These are phyloP conservation scores for Hyposmocoma kahamanoa DNA, from an alignment of 1,140 invertebrate genomes.

Conservation along the genomic window DNA sequence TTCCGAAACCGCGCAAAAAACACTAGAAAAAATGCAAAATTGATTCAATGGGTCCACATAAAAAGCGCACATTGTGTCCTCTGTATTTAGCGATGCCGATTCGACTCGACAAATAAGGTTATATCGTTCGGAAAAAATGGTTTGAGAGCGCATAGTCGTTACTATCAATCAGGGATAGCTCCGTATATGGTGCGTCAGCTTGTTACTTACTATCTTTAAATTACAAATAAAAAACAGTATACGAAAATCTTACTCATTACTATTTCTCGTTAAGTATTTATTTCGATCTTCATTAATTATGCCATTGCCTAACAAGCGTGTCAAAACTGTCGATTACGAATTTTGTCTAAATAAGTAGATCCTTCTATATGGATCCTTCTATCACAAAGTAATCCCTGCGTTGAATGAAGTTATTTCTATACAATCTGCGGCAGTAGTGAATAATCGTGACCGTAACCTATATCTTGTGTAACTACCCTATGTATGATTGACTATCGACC, in stretches of 20 bases:
- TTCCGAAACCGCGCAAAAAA: slow-evolving; percentile 68
- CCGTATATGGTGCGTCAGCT: background rate
- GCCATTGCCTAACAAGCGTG: background rate
- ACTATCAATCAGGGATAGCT: slow-evolving; percentile 17
- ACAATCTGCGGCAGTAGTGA: too few relatives aligned
- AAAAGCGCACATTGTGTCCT: slow-evolving; percentile 52
- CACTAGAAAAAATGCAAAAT: too few relatives aligned
- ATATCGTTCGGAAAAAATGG: slow-evolving; percentile 62
- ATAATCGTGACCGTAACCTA: too few relatives aligned
- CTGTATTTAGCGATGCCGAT: slow-evolving; percentile 56
- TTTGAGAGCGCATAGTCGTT: slow-evolving; percentile 36
- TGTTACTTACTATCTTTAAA: background rate
- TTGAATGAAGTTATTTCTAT: too few relatives aligned
- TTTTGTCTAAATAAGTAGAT: too few relatives aligned
- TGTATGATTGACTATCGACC: slow-evolving; percentile 51
- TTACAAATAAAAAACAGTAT: background rate
- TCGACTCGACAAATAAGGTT: slow-evolving; percentile 56
- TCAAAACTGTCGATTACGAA: background rate
- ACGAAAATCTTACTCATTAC: background rate
- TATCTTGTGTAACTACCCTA: background rate
- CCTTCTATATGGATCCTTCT: background rate
- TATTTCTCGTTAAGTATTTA: background rate
- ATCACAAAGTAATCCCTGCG: background rate
- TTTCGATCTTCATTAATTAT: background rate
- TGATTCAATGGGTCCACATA: slow-evolving; percentile 50